Conservation (phyloP, 2,113 vertebrate genomes). For the Rafetus swinhoei region DNA sequence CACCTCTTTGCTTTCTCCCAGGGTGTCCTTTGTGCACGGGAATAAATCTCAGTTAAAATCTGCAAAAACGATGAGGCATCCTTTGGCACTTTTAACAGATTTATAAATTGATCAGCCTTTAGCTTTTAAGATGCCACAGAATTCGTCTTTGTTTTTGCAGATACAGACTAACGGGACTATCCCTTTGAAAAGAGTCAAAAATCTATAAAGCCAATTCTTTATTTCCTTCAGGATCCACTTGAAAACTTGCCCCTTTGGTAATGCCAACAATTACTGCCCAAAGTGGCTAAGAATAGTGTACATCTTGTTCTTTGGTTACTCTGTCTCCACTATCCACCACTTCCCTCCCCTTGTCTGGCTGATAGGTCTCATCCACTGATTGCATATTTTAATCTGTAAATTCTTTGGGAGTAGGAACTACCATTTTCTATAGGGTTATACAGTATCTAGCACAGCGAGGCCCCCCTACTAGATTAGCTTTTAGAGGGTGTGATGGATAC, state of each 20-base stretch:
- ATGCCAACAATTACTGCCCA: neutral
- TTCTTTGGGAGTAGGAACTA: neutral
- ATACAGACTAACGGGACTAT: no score
- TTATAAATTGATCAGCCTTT: no score
- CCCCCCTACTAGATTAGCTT: neutral
- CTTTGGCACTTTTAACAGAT: no score
- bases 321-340: neutral
- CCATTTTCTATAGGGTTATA: neutral
- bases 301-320: neutral
- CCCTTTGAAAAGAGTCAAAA: no score
- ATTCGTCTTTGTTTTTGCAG: no score
- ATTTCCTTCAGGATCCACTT: neutral
- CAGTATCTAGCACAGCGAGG: neutral
- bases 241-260: neutral
- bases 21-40: neutral
- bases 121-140: no score
- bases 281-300: neutral
- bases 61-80: no score
- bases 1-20: neutral
- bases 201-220: neutral
- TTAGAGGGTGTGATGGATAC: no score
- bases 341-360: neutral
- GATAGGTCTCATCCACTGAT: neutral
- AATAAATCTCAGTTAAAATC: neutral
- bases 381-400: neutral